Evolutionary conservation across 2,797 vertebrate species (phyloP).

Genomic region (Anas capensis): DNA sequence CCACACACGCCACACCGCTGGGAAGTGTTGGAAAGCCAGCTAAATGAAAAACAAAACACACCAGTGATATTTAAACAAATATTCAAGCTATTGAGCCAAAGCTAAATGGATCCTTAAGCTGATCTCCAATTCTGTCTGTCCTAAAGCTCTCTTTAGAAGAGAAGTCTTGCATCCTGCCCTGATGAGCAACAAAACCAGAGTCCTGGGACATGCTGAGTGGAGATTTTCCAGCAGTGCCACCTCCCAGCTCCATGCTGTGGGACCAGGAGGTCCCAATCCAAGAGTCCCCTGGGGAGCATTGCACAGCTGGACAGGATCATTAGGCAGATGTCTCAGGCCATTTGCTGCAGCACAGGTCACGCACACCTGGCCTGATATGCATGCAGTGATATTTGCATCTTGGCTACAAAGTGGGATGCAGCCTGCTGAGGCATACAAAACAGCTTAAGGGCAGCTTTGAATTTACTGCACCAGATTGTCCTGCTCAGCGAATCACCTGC

Average conservation of each 20-base stretch:
- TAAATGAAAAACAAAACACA: neutral
- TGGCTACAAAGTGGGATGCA: neutral
- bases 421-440: neutral
- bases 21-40: neutral
- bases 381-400: neutral
- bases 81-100: neutral
- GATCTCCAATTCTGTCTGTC: neutral
- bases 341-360: neutral
- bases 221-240: neutral
- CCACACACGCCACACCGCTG: fast-evolving
- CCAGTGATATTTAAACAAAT: neutral
- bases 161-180: neutral
- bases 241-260: neutral
- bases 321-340: neutral
- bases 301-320: neutral
- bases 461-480: neutral
- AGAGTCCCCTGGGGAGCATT: neutral
- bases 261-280: neutral
- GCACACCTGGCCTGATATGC: neutral
- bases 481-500: neutral
- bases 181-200: neutral
- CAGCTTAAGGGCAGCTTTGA: neutral
- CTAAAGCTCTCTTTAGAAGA: neutral
- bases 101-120: neutral
- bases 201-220: neutral